A percentile compares a stretch with the other conserved stretches of the same genome.
phyloP scores from a whole-genome alignment of 2,797 vertebrate genomes.

The Anguilla obscura region DNA sequence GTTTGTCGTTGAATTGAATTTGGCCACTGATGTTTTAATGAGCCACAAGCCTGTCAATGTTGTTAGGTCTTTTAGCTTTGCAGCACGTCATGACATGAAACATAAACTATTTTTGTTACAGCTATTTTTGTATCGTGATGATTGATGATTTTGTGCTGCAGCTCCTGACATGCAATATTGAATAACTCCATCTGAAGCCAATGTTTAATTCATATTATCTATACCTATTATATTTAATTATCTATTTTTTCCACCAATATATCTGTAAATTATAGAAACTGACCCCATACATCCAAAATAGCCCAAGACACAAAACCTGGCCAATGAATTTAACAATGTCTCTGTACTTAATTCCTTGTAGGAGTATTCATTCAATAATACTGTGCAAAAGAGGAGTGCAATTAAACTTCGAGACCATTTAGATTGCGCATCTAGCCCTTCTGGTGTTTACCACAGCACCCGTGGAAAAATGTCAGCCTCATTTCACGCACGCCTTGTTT shows the following conservation, averaged over 20 bases:
- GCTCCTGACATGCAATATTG: neutral
- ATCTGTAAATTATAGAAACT: neutral
- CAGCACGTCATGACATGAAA: neutral
- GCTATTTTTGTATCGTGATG: neutral
- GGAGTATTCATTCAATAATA: neutral
- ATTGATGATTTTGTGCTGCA: neutral
- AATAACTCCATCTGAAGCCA: neutral
- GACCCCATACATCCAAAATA: neutral
- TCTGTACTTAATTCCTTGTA: neutral
- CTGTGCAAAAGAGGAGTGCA: neutral
- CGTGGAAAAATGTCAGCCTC: neutral
- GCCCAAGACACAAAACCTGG: neutral
- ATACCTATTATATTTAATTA: too few species aligned
- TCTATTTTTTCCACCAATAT: slow-evolving; percentile 17
- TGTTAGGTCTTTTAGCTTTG: neutral
- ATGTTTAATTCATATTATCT: neutral
- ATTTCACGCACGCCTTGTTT: slow-evolving; percentile 18
- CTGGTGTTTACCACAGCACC: neutral
- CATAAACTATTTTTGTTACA: neutral
- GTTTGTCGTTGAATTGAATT: neutral
- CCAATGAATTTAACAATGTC: slow-evolving; percentile 32
- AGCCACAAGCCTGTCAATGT: neutral
- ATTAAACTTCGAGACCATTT: neutral
- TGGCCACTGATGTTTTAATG: neutral
- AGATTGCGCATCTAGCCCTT: neutral